phyloP scores from a whole-genome alignment of 2,797 vertebrate genomes.

The Amphiprion clarkii region DNA sequence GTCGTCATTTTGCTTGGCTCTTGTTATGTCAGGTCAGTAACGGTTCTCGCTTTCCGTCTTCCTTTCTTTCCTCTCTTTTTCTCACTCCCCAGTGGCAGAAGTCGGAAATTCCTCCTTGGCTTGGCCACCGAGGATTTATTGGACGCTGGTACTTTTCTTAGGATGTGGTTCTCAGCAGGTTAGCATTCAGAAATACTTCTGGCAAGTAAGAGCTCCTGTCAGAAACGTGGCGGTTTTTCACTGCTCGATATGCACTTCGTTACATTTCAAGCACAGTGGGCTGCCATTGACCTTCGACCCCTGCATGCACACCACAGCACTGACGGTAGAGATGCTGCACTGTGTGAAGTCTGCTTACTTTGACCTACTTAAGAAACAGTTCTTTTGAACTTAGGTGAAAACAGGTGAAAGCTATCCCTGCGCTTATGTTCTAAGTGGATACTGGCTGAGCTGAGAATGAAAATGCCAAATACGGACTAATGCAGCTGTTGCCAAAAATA shows the following conservation, averaged over 20 bases:
- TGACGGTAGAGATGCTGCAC: conserved; percentile 19
- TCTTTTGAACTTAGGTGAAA: background rate
- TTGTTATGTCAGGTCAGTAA: conserved; percentile 37
- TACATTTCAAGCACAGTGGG: conserved; percentile 48
- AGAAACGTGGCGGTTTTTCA: conserved; percentile 53
- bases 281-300: conserved; percentile 52
- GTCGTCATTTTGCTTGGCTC: conserved; percentile 56
- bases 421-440: conserved; percentile 2
- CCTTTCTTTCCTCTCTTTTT: conserved; percentile 25
- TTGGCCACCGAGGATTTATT: conserved; percentile 70
- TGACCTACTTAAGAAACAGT: background rate
- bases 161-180: conserved; percentile 72
- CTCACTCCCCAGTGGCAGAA: conserved; percentile 29
- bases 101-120: conserved; percentile 63
- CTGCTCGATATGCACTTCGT: conserved; percentile 52
- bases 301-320: conserved; percentile 26
- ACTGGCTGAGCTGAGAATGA: background rate
- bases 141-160: conserved; percentile 52
- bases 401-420: background rate
- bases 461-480: conserved; percentile 24
- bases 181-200: conserved; percentile 59
- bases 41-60: conserved; percentile 34
- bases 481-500: conserved; percentile 18
- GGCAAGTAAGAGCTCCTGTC: conserved; percentile 60
- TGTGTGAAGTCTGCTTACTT: conserved; percentile 27